Conservation (phyloP, 2,888 invertebrate species). For the Cybosia mesomella region DNA sequence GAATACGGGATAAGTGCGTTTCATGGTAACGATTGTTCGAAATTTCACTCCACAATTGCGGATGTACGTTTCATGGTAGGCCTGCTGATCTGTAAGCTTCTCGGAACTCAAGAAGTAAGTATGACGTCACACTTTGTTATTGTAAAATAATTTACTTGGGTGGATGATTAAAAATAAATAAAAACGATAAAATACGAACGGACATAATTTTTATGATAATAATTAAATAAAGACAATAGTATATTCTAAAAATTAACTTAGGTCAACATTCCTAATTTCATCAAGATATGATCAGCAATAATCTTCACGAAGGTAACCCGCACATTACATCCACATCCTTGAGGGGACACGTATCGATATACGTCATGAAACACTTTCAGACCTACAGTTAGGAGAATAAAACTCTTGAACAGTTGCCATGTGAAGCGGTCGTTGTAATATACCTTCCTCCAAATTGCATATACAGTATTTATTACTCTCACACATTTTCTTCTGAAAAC, state of each 20-base stretch:
- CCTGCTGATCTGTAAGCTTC: too few relatives aligned
- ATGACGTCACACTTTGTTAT: too few relatives aligned
- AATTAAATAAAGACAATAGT: not conserved
- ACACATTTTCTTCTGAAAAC: not conserved
- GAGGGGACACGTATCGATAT: constrained; percentile 15
- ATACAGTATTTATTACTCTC: constrained; percentile 4
- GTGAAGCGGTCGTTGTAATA: constrained; percentile 49
- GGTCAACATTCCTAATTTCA: not conserved
- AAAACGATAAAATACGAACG: too few relatives aligned
- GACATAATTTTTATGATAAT: too few relatives aligned
- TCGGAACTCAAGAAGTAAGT: too few relatives aligned
- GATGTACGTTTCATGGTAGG: too few relatives aligned
- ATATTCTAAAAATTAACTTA: not conserved
- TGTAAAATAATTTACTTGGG: too few relatives aligned
- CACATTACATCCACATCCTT: not conserved
- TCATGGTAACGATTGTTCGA: too few relatives aligned
- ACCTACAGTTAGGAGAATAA: constrained; percentile 54
- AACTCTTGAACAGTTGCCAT: constrained; percentile 57
- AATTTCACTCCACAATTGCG: too few relatives aligned
- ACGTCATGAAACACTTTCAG: constrained; percentile 61
- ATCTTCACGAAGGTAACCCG: constrained; percentile 1
- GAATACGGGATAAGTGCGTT: too few relatives aligned
- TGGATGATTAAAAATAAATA: too few relatives aligned
- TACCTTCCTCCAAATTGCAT: constrained; percentile 33
- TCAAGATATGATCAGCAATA: not conserved